Percentiles rank a stretch among this genome's conserved stretches.
Evolutionary conservation across 2,888 invertebrate genomes (phyloP).

Genomic region (Drosophila fungiperda): DNA sequence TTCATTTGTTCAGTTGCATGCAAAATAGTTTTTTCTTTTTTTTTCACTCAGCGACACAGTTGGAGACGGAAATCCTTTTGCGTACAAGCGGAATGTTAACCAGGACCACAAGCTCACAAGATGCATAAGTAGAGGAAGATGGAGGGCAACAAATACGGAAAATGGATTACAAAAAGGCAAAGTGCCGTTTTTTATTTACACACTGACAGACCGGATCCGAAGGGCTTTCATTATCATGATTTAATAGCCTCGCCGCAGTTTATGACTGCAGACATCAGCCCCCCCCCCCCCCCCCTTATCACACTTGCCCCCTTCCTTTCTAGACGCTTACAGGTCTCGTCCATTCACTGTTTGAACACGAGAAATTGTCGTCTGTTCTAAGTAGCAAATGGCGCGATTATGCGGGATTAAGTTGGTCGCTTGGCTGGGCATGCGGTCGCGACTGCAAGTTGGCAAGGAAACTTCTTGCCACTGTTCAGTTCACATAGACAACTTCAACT

Average conservation of each 20-base stretch:
- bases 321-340: background rate
- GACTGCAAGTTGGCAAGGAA: constrained; percentile 29
- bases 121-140: constrained; percentile 10
- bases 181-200: constrained; percentile 30
- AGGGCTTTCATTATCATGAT: constrained; percentile 36
- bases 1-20: background rate
- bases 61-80: background rate
- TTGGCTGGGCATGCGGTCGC: constrained; percentile 2
- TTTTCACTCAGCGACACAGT: background rate
- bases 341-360: constrained; percentile 8
- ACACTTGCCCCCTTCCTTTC: background rate
- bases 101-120: constrained; percentile 50
- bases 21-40: background rate
- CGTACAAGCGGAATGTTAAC: constrained; percentile 5
- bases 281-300: background rate
- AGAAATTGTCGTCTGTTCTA: constrained; percentile 43
- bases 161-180: constrained; percentile 38
- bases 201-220: constrained; percentile 1
- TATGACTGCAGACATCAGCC: constrained; percentile 22
- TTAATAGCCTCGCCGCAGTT: constrained; percentile 47
- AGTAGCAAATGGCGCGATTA: constrained; percentile 58
- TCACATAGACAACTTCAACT: constrained; percentile 7
- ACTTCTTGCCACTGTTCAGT: constrained; percentile 5
- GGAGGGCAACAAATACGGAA: constrained; percentile 3
- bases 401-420: constrained; percentile 51